Percentiles rank a stretch among this genome's conserved stretches.
Conservation (phyloP, 2,797 vertebrate genomes). For the Pseudochirops corinnae region DNA sequence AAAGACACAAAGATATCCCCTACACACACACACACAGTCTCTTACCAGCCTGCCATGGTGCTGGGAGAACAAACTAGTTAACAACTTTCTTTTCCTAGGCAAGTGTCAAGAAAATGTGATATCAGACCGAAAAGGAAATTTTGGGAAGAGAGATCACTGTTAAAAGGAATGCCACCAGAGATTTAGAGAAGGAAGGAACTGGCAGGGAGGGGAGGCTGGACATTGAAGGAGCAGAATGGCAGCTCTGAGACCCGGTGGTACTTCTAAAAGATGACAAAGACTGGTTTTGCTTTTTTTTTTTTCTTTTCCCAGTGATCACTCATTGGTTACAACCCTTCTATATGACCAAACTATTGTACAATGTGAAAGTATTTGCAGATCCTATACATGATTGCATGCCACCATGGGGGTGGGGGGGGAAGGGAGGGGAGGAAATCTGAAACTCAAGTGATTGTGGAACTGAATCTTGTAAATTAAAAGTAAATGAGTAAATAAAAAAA, state of each 20-base stretch:
- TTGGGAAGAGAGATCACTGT: neutral
- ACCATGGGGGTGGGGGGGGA: no score
- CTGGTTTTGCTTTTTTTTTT: no score
- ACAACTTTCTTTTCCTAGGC: neutral
- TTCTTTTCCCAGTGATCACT: no score
- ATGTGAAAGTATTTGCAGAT: no score
- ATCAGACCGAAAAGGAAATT: neutral
- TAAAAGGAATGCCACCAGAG: neutral
- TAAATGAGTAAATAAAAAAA: no score
- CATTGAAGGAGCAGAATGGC: neutral
- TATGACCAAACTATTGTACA: no score
- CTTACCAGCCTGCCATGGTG: neutral
- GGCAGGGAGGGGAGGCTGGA: neutral
- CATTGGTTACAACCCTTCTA: no score
- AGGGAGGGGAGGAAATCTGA: no score
- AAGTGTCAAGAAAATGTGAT: neutral
- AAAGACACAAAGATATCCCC: neutral
- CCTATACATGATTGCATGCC: no score
- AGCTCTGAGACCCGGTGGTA: neutral
- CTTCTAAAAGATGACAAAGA: slow-evolving; percentile 18
- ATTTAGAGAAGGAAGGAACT: neutral
- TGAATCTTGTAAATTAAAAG: no score
- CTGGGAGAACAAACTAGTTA: neutral
- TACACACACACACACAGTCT: neutral
- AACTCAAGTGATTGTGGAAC: no score